Evolutionary conservation across 1,140 invertebrate species (phyloP).

Genomic region (Archivesica marissinica): DNA sequence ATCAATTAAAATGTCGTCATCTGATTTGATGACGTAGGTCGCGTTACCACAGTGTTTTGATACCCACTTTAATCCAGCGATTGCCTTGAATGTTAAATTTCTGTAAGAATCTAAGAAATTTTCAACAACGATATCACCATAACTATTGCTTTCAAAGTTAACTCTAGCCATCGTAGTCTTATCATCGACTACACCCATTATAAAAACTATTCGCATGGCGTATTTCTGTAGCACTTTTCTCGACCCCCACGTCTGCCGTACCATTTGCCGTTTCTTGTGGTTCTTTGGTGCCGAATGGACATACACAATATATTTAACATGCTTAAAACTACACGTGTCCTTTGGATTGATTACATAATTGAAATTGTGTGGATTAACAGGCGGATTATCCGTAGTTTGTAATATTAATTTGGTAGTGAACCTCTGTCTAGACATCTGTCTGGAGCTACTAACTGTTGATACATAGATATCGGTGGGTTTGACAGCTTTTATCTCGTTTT

Average conservation of each 20-base stretch:
- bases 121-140: constrained; percentile 91
- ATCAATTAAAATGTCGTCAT: constrained; percentile 84
- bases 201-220: constrained; percentile 86
- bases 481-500: neutral
- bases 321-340: constrained; percentile 14
- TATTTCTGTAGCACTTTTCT: constrained; percentile 60
- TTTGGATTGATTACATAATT: constrained; percentile 69
- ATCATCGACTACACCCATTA: constrained; percentile 87
- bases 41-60: constrained; percentile 87
- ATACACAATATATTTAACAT: constrained; percentile 74
- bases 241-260: constrained; percentile 82
- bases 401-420: neutral
- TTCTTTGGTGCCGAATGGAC: constrained; percentile 78
- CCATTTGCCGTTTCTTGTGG: constrained; percentile 74
- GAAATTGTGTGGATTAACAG: constrained; percentile 70
- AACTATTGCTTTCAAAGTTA: constrained; percentile 86
- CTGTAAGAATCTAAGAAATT: constrained; percentile 91
- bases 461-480: neutral
- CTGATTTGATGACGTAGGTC: constrained; percentile 84
- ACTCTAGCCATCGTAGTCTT: constrained; percentile 84
- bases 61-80: constrained; percentile 93
- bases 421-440: neutral
- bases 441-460: neutral
- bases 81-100: constrained; percentile 95
- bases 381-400: neutral